Conservation (phyloP, 2,888 invertebrate species). For the Epirrhoe tristata region DNA sequence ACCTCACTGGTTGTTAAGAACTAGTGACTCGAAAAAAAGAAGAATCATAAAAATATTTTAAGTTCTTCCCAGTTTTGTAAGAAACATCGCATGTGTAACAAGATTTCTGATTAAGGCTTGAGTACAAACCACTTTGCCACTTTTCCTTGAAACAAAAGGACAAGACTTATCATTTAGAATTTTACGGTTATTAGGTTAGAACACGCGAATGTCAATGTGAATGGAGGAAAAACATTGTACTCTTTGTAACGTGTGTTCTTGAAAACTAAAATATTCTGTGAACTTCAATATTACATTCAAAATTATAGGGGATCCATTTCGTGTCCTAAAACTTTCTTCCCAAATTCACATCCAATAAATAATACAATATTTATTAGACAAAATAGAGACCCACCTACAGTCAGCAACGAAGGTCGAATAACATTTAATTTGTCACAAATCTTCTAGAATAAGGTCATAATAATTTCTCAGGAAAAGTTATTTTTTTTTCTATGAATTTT, state of each 20-base stretch:
- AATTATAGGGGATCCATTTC: background rate
- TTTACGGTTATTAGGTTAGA: constrained; percentile 35
- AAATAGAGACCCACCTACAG: too few relatives aligned
- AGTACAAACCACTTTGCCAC: constrained; percentile 36
- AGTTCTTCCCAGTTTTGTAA: background rate
- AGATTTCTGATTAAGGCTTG: constrained; percentile 21
- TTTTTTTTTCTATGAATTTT: too few relatives aligned
- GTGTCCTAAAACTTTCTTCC: too few relatives aligned
- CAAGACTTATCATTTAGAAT: constrained; percentile 38
- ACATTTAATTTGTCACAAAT: too few relatives aligned
- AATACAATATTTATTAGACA: too few relatives aligned
- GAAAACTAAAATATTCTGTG: background rate
- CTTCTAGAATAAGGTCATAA: too few relatives aligned
- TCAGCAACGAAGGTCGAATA: too few relatives aligned
- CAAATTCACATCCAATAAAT: too few relatives aligned
- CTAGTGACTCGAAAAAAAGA: too few relatives aligned
- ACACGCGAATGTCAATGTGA: constrained; percentile 40
- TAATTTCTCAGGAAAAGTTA: too few relatives aligned
- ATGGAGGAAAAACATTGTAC: constrained; percentile 6
- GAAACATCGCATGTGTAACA: constrained; percentile 13
- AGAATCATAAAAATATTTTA: background rate
- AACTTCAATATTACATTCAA: background rate
- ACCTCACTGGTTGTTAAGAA: too few relatives aligned
- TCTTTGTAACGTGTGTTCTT: constrained; percentile 7
- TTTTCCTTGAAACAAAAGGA: constrained; percentile 36